Evolutionary conservation across 2,797 vertebrate genomes (phyloP).

Genomic region (Oryzias sinensis): DNA sequence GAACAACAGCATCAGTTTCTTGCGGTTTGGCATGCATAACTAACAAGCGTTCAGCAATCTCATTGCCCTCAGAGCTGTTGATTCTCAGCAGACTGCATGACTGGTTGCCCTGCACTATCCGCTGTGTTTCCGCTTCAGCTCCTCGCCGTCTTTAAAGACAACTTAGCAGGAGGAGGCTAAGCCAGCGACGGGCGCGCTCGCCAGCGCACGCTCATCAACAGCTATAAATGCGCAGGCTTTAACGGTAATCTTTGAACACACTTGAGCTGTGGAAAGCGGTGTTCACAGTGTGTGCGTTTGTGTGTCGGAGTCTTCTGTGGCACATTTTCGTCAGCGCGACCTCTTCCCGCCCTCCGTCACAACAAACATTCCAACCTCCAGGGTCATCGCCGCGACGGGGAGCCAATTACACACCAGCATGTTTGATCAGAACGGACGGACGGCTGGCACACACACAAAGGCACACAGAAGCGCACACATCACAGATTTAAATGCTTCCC

Average conservation of each 20-base stretch:
- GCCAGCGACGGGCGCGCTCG: slow-evolving; percentile 22
- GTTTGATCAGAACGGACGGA: slow-evolving; percentile 77
- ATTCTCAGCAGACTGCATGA: slow-evolving; percentile 61
- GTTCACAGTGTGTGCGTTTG: slow-evolving; percentile 37
- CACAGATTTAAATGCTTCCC: slow-evolving; percentile 20
- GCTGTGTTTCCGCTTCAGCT: slow-evolving; percentile 72
- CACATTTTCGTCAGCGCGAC: slow-evolving; percentile 67
- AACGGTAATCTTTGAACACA: slow-evolving; percentile 56
- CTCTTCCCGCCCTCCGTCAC: slow-evolving; percentile 71
- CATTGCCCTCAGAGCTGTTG: slow-evolving; percentile 58
- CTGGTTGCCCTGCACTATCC: slow-evolving; percentile 60
- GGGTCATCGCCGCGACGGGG: slow-evolving; percentile 71
- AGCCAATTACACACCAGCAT: slow-evolving; percentile 78
- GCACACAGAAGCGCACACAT: slow-evolving; percentile 6
- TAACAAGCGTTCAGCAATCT: slow-evolving; percentile 54
- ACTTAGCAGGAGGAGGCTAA: slow-evolving; percentile 69
- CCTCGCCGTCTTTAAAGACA: slow-evolving; percentile 71
- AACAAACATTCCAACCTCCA: slow-evolving; percentile 71
- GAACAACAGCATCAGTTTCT: slow-evolving; percentile 65
- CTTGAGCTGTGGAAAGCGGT: slow-evolving; percentile 50
- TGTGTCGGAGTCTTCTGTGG: slow-evolving; percentile 35
- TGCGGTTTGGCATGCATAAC: slow-evolving; percentile 66
- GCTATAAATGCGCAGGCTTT: slow-evolving; percentile 9
- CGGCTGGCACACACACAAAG: slow-evolving; percentile 52
- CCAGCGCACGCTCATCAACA: not conserved